These are phyloP conservation scores for Pachycephus smyrnensis DNA, from an alignment of 2,888 invertebrate genomes.

Conservation along the genomic window DNA sequence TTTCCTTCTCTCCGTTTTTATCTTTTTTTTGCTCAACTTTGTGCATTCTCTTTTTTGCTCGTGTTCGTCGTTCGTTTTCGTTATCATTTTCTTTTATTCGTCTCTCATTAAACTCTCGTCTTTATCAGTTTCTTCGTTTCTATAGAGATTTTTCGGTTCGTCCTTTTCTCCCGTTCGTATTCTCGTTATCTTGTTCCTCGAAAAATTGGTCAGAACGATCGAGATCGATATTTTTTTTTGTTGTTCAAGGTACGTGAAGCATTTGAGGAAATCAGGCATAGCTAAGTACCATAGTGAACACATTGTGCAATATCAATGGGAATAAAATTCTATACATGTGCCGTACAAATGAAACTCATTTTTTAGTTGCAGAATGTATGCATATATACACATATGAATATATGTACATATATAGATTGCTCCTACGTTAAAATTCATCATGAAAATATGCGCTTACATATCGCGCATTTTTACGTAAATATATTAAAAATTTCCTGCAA, in stretches of 20 bases:
- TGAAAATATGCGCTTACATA: not conserved
- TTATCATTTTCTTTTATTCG: not conserved
- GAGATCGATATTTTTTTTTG: slow-evolving; percentile 2
- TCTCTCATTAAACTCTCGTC: not conserved
- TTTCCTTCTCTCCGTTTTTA: slow-evolving; percentile 9
- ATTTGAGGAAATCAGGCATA: slow-evolving; percentile 66
- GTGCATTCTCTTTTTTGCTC: not conserved
- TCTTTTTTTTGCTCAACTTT: not conserved
- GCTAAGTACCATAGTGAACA: slow-evolving; percentile 67
- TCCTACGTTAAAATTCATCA: slow-evolving; percentile 19
- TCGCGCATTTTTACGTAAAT: not conserved
- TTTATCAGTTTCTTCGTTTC: not conserved
- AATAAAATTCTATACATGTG: slow-evolving; percentile 70
- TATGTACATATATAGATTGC: not conserved
- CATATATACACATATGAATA: not conserved
- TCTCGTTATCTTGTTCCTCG: slow-evolving; percentile 16
- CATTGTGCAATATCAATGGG: slow-evolving; percentile 67
- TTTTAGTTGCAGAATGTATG: slow-evolving; percentile 59
- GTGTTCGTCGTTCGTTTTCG: not conserved
- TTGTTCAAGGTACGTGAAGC: slow-evolving; percentile 66
- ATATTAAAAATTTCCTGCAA: not conserved
- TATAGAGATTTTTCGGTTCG: slow-evolving; percentile 14
- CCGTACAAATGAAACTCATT: slow-evolving; percentile 76
- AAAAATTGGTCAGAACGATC: slow-evolving; percentile 13
- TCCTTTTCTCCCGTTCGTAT: slow-evolving; percentile 8